Conservation (phyloP, 2,888 invertebrate species). For the Eupelmus urozonus region DNA sequence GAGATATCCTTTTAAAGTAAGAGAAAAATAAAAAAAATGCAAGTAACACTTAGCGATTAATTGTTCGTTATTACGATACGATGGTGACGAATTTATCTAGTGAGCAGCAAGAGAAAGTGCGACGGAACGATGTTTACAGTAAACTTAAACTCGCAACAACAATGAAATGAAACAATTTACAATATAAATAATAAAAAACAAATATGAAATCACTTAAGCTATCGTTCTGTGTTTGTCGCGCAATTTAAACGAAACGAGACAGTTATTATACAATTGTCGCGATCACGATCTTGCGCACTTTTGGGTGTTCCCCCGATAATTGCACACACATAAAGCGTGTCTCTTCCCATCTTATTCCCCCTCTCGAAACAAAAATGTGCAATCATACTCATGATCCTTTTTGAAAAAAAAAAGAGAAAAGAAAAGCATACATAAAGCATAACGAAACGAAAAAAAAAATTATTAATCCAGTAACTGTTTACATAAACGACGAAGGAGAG, state of each 20-base stretch:
- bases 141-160: constrained; percentile 34
- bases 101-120: constrained; percentile 65
- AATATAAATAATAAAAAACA: constrained; percentile 19
- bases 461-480: constrained; percentile 51
- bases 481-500: constrained; percentile 44
- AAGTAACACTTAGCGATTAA: constrained; percentile 69
- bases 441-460: constrained; percentile 49
- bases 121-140: constrained; percentile 57
- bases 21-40: constrained; percentile 60
- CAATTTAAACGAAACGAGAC: constrained; percentile 41
- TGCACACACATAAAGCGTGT: constrained; percentile 53
- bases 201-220: constrained; percentile 38
- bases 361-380: constrained; percentile 44
- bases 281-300: constrained; percentile 49
- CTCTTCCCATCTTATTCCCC: constrained; percentile 47
- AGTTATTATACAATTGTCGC: constrained; percentile 51
- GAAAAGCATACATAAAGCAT: constrained; percentile 41
- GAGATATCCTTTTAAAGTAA: constrained; percentile 55
- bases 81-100: constrained; percentile 63
- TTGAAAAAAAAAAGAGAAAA: constrained; percentile 50
- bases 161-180: constrained; percentile 34
- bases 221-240: constrained; percentile 55
- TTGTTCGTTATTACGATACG: constrained; percentile 67
- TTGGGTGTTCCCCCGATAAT: constrained; percentile 53
- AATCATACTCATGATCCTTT: constrained; percentile 48